phyloP scores from a whole-genome alignment of 2,113 vertebrate species.

The Callocephalon fimbriatum region DNA sequence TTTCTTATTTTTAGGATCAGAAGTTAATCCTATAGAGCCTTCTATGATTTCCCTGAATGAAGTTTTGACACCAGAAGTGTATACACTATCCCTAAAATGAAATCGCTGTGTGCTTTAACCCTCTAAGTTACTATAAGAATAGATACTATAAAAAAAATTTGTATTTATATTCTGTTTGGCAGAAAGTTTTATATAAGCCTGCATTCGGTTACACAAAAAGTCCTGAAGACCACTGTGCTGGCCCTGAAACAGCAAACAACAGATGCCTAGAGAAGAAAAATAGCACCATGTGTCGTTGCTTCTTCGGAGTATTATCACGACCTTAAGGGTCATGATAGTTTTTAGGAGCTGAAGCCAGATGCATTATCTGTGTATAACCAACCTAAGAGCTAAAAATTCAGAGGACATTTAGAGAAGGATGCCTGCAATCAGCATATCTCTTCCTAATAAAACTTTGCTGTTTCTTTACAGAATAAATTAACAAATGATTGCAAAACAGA shows the following conservation, averaged over 20 bases:
- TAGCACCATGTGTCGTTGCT: not conserved
- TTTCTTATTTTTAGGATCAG: not conserved
- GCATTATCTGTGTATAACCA: not conserved
- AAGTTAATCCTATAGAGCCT: not conserved
- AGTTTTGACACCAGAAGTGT: not conserved
- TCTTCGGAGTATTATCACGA: not conserved
- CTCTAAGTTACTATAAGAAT: not conserved
- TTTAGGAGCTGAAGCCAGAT: not conserved
- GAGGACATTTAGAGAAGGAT: not conserved
- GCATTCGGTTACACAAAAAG: not conserved
- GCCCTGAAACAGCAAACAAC: not conserved
- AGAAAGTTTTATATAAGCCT: not conserved
- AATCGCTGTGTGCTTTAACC: rapidly evolving
- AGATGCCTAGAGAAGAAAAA: not conserved
- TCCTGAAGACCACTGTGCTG: not conserved
- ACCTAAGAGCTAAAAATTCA: not conserved
- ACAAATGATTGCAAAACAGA: not conserved
- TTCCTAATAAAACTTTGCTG: not conserved
- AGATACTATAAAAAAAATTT: not conserved
- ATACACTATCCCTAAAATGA: not conserved
- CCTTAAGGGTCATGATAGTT: not conserved
- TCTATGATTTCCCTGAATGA: not conserved
- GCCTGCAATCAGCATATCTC: not conserved
- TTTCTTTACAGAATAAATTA: not conserved
- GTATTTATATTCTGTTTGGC: not conserved